A percentile compares a stretch with the other conserved stretches of the same genome.
Conservation (phyloP, 1,140 invertebrate species). For the Gryllus bimaculatus region DNA sequence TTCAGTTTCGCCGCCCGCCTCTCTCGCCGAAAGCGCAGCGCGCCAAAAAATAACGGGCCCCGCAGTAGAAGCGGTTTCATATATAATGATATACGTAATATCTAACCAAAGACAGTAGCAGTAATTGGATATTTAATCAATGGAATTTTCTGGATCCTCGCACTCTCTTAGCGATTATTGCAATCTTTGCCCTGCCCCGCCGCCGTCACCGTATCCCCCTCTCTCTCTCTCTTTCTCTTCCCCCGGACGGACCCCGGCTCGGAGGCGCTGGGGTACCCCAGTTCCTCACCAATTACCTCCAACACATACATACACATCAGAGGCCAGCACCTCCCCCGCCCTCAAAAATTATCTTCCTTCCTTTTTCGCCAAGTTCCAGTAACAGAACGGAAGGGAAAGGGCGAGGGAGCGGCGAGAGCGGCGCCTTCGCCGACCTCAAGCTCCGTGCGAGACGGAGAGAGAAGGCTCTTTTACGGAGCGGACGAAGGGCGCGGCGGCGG, state of each 20-base stretch:
- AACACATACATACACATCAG: not conserved
- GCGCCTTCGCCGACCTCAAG: not conserved
- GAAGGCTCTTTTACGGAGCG: not conserved
- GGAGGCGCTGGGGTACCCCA: not conserved
- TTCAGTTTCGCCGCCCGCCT: no score
- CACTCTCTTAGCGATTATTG: not conserved
- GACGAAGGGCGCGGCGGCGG: not conserved
- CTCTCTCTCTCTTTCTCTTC: not conserved
- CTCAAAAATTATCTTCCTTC: conserved; percentile 17
- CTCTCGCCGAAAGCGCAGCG: not conserved
- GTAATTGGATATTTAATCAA: conserved; percentile 25
- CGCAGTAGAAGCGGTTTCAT: conserved; percentile 13
- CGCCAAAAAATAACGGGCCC: not conserved
- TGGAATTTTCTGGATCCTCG: conserved; percentile 21
- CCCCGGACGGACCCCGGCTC: not conserved
- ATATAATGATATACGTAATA: conserved; percentile 10
- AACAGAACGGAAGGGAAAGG: not conserved
- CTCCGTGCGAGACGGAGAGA: no score
- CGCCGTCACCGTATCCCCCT: not conserved
- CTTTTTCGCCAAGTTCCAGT: conserved; percentile 16
- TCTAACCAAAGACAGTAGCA: conserved; percentile 19
- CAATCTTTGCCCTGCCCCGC: not conserved
- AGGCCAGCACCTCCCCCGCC: no score
- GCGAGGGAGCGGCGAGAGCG: not conserved
- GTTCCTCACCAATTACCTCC: not conserved